Base-by-base conservation (phyloP, 2,888 invertebrate species). In the Orthonychiurus folsomi region DNA sequence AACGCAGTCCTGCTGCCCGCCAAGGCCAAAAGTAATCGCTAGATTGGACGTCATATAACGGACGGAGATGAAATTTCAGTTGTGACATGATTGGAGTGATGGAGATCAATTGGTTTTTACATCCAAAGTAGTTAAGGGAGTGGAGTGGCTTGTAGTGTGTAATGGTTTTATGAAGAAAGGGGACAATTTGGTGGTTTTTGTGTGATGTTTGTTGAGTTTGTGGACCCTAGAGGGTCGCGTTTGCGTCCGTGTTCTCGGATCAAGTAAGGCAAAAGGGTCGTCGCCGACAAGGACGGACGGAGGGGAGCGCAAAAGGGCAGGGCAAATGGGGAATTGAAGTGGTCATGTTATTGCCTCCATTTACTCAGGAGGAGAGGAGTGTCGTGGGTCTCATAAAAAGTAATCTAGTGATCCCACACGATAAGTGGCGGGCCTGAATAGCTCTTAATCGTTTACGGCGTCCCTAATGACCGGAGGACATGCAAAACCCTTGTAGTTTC, bases 361-460 rank as follows among this genome's bases (percentile, higher is more conserved):
- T 37, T 37, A 37, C 37, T 37, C 15, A 15, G 37, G 37, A 5
- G 15, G 37, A 37, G 37, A 15, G 15, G 37, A 37, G 37, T 37
- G 37, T 37, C 37, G 37, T 37, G 61, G 23, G 50, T 54, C 63
- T 61, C 66, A 62, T 63, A 68, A 66, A 68, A 66, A 65, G 66
- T 61, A 63, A 60, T 64, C 64, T 59, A 64, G 64, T 57, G 68
- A 69, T 69, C 63, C 37, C 63, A 63, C 59, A 65, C 63, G 68
- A 70, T 70, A 70, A 69, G 70, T 65, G 67, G 64, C 60, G 50
- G 63, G 63, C n/a, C 60, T 68, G 69, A 70, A 69, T 67, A 66
- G 69, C 66, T 69, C 67, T 69, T 70, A 70, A 70, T 70, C 70
- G 70, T 70, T 70, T 69, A 66, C 65, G 65, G 66, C 67, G 65